A percentile compares a stretch with the other conserved stretches of the same genome.
Conservation (phyloP, 2,888 invertebrate genomes). For the Torymus texanus region DNA sequence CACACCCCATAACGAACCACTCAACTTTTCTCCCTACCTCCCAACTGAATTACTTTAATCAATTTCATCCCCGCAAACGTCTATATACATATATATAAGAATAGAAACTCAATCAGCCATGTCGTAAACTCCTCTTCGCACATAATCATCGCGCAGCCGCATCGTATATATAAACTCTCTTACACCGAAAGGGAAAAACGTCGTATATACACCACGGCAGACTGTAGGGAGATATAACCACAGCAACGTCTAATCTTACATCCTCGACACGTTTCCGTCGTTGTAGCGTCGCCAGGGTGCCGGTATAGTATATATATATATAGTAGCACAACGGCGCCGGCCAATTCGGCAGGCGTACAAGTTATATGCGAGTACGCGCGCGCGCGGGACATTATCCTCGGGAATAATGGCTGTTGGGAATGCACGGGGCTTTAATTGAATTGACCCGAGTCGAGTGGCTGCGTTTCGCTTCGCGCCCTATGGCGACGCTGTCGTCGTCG, state of each 20-base stretch:
- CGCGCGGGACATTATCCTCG: constrained; percentile 61
- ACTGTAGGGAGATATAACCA: constrained; percentile 10
- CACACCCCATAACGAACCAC: neutral
- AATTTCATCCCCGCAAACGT: neutral
- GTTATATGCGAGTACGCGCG: constrained; percentile 32
- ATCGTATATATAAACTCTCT: neutral
- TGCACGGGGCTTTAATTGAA: constrained; percentile 66
- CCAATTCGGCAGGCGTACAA: constrained; percentile 52
- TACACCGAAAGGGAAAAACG: constrained; percentile 10
- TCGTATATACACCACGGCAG: neutral
- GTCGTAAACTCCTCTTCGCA: neutral
- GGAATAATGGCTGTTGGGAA: constrained; percentile 63
- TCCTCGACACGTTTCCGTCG: constrained; percentile 52
- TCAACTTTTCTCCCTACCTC: neutral
- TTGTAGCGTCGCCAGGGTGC: constrained; percentile 12
- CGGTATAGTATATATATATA: neutral
- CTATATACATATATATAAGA: too few relatives aligned
- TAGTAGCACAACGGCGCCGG: neutral
- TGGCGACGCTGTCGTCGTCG: too few relatives aligned
- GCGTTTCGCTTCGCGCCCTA: constrained; percentile 26
- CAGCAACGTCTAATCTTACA: constrained; percentile 43
- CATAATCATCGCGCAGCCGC: neutral
- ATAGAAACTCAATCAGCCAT: constrained; percentile 23
- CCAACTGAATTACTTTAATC: constrained; percentile 15
- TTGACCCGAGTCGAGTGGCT: constrained; percentile 58